A percentile compares a stretch with the other conserved stretches of the same genome.
These are phyloP conservation scores for Nematopogon swammerdamellus DNA, from an alignment of 2,888 invertebrate species.

Conservation along the genomic window DNA sequence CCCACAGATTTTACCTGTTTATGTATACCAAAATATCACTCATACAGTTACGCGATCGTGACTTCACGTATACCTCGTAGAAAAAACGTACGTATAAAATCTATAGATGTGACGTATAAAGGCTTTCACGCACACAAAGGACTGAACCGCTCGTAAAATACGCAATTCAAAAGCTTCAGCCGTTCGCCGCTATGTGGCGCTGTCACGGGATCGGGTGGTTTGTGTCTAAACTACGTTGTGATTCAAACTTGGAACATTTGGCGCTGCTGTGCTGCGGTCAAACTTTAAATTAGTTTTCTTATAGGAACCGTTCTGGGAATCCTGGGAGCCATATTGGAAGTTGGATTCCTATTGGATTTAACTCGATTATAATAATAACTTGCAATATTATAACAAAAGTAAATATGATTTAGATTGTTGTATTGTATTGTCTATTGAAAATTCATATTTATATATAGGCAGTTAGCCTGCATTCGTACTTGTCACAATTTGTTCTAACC, in stretches of 20 bases:
- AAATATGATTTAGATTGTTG: too few relatives aligned
- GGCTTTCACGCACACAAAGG: constrained; percentile 31
- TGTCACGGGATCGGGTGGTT: constrained; percentile 25
- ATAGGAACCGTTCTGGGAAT: constrained; percentile 16
- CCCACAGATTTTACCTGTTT: background rate
- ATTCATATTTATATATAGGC: too few relatives aligned
- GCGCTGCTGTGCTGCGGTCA: constrained; percentile 31
- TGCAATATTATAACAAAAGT: too few relatives aligned
- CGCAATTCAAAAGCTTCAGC: constrained; percentile 49
- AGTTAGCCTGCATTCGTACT: too few relatives aligned
- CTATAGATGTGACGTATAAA: background rate
- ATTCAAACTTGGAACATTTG: constrained; percentile 23
- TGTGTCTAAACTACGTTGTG: constrained; percentile 20
- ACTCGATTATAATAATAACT: background rate
- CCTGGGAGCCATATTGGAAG: too few relatives aligned
- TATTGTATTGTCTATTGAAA: too few relatives aligned
- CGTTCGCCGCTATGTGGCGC: constrained; percentile 49
- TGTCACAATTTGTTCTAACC: too few relatives aligned
- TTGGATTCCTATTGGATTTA: background rate
- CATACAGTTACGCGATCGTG: background rate
- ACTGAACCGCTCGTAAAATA: constrained; percentile 28
- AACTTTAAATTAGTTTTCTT: constrained; percentile 34
- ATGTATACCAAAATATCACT: background rate
- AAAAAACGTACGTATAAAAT: background rate
- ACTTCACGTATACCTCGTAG: background rate